Base-by-base conservation (phyloP, 2,113 vertebrate genomes). In the Thymallus thymallus region DNA sequence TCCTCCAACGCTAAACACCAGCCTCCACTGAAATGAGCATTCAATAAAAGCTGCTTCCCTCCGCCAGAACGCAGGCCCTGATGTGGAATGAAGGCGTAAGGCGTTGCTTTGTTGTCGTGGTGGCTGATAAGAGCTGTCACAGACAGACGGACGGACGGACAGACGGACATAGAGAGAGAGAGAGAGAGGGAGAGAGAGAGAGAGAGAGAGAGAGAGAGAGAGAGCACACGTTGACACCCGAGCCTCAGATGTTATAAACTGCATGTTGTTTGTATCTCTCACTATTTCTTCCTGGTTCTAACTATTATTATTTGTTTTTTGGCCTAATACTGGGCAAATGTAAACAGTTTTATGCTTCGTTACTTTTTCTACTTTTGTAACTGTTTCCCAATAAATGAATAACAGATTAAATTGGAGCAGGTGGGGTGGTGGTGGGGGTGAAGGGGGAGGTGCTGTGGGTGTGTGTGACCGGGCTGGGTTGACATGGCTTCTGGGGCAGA, bases 401-500 rank as follows among this genome's bases (percentile, higher is more conserved):
- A 41, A 41, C 35, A 41, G 35, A 41, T 41, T 7, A 3, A 9
- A 20, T 6, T 18, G 23, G 24, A 14, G 62, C 1, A 5, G 22
- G 22, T 24, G 24, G 62, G 24, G 14, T 22, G 24, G 60, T 18
- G 60, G 22, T 4, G 62, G 62, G 9, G 26, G 1, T 24, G 13
- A 13, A 10, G 22, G 62, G 6, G 24, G 62, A 14, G 62, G 73
- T 67, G 62, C 24, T 6, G 30, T 24, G 45, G 32, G 72, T 55
- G 76, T 41, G 69, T 24, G 56, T 72, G 70, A 70, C 69, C 70
- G 72, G 51, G 70, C 48, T 69, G 67, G 79, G 68, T 71, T 81
- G 83, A 90, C 88, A 86, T 80, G 71, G 76, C 77, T 77, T 80
- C 78, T 80, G 79, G 81, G 87, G 74, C 73, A 76, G 30, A 85